Evolutionary conservation across 2,888 invertebrate genomes (phyloP).

Genomic region (Liodrosophila aerea): DNA sequence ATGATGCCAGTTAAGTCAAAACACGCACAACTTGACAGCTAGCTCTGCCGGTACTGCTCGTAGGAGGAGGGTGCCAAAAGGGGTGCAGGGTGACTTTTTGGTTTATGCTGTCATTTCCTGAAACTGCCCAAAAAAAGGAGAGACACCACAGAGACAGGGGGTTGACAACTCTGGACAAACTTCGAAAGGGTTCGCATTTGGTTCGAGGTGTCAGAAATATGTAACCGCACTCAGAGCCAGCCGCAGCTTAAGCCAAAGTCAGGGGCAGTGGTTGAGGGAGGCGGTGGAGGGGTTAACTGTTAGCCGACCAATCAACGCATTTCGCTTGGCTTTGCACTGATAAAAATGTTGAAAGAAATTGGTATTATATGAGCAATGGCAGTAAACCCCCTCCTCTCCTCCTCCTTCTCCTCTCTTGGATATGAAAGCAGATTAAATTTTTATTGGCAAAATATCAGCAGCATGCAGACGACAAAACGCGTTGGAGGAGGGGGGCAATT

Average conservation of each 20-base stretch:
- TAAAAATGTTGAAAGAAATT: constrained; percentile 35
- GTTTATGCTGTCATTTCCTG: constrained; percentile 58
- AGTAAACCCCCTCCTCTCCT: too few relatives aligned
- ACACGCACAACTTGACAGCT: constrained; percentile 61
- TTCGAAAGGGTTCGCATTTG: constrained; percentile 42
- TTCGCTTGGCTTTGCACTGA: constrained; percentile 50
- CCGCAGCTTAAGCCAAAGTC: constrained; percentile 24
- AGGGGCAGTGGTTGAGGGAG: neutral
- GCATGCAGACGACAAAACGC: constrained; percentile 30
- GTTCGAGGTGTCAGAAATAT: constrained; percentile 64
- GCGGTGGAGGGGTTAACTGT: constrained; percentile 2
- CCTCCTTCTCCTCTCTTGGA: constrained; percentile 31
- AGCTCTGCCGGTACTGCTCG: too few relatives aligned
- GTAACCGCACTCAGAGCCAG: constrained; percentile 47
- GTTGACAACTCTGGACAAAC: constrained; percentile 19
- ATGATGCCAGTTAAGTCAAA: constrained; percentile 69
- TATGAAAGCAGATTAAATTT: constrained; percentile 73
- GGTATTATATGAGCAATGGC: constrained; percentile 50
- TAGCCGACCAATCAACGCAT: constrained; percentile 49
- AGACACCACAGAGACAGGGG: constrained; percentile 13
- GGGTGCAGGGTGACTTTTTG: constrained; percentile 22
- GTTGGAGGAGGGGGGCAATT: constrained; percentile 37
- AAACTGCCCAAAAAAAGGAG: constrained; percentile 34
- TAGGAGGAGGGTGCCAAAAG: neutral
- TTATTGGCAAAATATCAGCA: constrained; percentile 75